Conservation (phyloP, 2,888 invertebrate genomes). For the Aporophyla nigra region DNA sequence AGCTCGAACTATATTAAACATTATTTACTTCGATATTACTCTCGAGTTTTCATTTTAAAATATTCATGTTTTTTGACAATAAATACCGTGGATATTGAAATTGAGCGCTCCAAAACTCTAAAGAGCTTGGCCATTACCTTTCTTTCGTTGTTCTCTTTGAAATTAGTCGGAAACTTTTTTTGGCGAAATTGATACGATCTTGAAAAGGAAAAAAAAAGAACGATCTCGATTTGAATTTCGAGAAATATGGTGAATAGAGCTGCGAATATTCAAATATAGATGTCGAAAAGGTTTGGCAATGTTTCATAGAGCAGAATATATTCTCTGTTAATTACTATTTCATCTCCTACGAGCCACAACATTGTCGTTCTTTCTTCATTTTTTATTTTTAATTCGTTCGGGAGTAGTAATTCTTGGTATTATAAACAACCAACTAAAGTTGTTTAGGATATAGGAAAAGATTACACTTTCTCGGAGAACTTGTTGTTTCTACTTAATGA, state of each 20-base stretch:
- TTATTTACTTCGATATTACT: constrained; percentile 51
- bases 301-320: not conserved
- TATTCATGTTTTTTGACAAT: constrained; percentile 62
- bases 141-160: constrained; percentile 61
- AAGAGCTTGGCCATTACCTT: constrained; percentile 61
- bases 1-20: constrained; percentile 43
- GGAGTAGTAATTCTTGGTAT: not conserved
- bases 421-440: no score
- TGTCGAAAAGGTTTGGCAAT: not conserved
- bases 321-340: constrained; percentile 4
- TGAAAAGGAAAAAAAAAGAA: constrained; percentile 58
- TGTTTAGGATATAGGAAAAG: not conserved
- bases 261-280: constrained; percentile 36
- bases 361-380: not conserved
- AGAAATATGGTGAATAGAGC: constrained; percentile 38
- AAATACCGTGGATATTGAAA: constrained; percentile 61
- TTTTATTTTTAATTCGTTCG: not conserved
- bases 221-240: constrained; percentile 35
- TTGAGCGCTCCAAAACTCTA: constrained; percentile 60
- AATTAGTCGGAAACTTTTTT: constrained; percentile 65
- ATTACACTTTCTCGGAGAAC: not conserved
- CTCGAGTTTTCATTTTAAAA: constrained; percentile 46
- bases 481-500: not conserved
- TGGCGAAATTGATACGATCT: constrained; percentile 59
- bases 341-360: not conserved